phyloP scores from a whole-genome alignment of 2,113 vertebrate genomes.

The Protobothrops mucrosquamatus region DNA sequence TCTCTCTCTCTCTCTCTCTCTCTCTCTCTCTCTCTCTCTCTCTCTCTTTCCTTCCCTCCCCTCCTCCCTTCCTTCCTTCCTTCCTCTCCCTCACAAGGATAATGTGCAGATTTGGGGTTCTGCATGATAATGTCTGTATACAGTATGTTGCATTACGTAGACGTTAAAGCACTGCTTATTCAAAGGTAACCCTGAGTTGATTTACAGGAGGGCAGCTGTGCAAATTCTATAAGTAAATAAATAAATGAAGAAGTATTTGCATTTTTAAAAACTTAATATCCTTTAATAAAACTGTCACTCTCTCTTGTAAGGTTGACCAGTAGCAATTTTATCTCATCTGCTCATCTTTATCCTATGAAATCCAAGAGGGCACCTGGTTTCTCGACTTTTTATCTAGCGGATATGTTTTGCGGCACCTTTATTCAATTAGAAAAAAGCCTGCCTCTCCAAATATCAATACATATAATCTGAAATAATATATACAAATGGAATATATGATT shows the following conservation, averaged over 20 bases:
- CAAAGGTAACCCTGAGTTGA: neutral
- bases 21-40: neutral
- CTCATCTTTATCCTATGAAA: neutral
- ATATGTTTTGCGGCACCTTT: neutral
- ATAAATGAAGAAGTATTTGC: neutral
- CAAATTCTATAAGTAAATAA: neutral
- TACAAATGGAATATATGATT: neutral
- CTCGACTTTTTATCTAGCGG: neutral
- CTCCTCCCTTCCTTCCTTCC: no score
- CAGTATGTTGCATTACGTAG: neutral
- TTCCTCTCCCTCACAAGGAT: neutral
- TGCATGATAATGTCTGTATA: neutral
- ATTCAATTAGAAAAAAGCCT: neutral
- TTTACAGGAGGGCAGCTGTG: neutral
- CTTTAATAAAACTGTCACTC: neutral
- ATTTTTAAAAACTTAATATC: neutral
- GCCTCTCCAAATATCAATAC: neutral
- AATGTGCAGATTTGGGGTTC: neutral
- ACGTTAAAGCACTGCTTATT: neutral
- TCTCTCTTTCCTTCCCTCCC: fast-evolving
- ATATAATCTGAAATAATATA: no score
- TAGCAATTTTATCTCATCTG: neutral
- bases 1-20: fast-evolving
- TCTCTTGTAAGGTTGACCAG: neutral
- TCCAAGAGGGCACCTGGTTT: neutral